Percentiles rank a stretch among this genome's conserved stretches.
phyloP scores from a whole-genome alignment of 23 tunicate species.

The Halocynthia roretzi region DNA sequence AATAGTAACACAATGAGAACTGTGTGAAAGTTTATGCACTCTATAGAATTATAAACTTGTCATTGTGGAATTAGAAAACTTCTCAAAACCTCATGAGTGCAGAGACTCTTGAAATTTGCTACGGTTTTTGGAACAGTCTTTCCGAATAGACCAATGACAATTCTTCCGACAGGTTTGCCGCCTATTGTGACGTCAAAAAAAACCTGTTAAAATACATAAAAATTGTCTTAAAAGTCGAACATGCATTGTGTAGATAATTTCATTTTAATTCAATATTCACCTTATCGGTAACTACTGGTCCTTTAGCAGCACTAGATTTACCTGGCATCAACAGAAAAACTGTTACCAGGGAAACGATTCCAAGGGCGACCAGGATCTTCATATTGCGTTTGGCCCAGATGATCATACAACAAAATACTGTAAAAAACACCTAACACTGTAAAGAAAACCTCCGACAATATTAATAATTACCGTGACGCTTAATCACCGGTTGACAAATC shows the following conservation, averaged over 20 bases:
- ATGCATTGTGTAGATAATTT: neutral
- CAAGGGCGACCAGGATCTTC: no score
- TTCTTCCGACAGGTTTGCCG: conserved; percentile 33
- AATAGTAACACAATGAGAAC: no score
- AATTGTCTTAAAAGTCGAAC: no score
- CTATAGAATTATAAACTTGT: no score
- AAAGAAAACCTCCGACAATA: no score
- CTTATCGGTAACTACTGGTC: conserved; percentile 32
- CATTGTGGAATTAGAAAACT: no score
- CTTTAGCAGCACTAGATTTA: conserved; percentile 11
- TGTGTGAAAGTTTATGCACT: no score
- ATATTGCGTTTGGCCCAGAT: no score
- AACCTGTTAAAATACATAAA: conserved; percentile 26
- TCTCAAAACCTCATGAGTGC: conserved; percentile 7
- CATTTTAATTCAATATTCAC: conserved; percentile 6
- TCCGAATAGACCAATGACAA: conserved; percentile 66
- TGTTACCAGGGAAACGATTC: neutral
- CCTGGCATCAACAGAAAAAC: conserved; percentile 33
- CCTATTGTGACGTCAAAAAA: conserved; percentile 50
- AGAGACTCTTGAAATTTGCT: conserved; percentile 51
- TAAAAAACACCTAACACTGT: no score
- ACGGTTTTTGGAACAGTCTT: conserved; percentile 75
- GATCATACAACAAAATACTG: no score
- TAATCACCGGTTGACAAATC: no score
- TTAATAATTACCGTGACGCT: no score